Evolutionary conservation across 2,888 invertebrate species (phyloP).

Genomic region (Chesias legatella): DNA sequence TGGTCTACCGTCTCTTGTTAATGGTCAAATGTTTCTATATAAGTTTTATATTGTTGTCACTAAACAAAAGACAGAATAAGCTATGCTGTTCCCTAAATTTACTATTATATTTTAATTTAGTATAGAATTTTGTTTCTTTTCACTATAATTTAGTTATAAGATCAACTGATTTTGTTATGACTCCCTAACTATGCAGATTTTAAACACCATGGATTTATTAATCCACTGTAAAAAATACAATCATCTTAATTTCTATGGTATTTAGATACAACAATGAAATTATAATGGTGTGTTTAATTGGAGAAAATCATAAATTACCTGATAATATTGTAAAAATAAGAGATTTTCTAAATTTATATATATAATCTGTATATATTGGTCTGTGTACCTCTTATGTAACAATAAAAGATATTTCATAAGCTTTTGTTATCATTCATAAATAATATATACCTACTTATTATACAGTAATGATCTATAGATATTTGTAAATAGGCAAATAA

Average conservation of each 20-base stretch:
- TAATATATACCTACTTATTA: constrained; percentile 5
- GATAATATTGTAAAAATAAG: constrained; percentile 16
- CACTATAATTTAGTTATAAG: constrained; percentile 10
- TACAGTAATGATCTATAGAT: too few species aligned
- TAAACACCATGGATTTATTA: constrained; percentile 4
- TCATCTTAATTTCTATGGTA: constrained; percentile 11
- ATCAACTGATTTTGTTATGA: constrained; percentile 9
- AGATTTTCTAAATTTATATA: constrained; percentile 49
- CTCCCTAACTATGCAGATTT: constrained; percentile 1
- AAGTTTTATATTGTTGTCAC: constrained; percentile 7
- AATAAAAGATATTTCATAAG: constrained; percentile 36
- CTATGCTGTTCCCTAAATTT: constrained; percentile 13
- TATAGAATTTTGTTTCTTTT: constrained; percentile 9
- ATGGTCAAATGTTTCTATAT: not conserved
- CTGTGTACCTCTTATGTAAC: constrained; percentile 38
- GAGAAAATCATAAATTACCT: constrained; percentile 28
- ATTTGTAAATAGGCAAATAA: too few species aligned
- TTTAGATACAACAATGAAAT: constrained; percentile 20
- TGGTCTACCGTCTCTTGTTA: not conserved
- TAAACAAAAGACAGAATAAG: constrained; percentile 18
- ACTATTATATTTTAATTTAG: constrained; percentile 1
- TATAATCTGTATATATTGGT: constrained; percentile 52
- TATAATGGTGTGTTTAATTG: constrained; percentile 25
- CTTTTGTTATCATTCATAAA: constrained; percentile 9
- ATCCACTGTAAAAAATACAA: constrained; percentile 3